phyloP scores from a whole-genome alignment of 2,113 vertebrate genomes.

The Pseudolaguvia tuberculata region DNA sequence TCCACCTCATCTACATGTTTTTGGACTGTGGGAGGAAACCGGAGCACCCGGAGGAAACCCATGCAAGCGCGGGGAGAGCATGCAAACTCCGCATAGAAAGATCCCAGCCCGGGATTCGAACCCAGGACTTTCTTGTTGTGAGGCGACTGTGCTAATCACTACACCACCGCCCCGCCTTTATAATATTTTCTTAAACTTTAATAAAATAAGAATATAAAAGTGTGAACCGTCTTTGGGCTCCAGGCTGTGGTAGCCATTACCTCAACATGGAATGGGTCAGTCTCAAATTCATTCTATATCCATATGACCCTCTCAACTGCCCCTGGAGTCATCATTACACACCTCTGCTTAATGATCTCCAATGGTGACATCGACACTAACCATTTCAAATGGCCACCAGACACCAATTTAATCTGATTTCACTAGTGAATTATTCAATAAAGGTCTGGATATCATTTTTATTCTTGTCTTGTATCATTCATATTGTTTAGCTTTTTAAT shows the following conservation, averaged over 20 bases:
- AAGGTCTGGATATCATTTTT: conserved; percentile 36
- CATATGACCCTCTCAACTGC: conserved; percentile 53
- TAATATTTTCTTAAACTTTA: no score
- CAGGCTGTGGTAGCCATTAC: conserved; percentile 57
- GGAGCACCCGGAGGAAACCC: no score
- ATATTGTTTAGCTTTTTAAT: neutral
- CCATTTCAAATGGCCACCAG: conserved; percentile 45
- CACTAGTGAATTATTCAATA: conserved; percentile 18
- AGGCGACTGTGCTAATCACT: no score
- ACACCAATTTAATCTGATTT: conserved; percentile 46
- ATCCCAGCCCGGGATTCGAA: no score
- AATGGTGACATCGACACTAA: conserved; percentile 50
- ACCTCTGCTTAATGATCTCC: conserved; percentile 57
- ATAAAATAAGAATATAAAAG: no score
- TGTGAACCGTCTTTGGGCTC: conserved; percentile 58
- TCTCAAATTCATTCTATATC: conserved; percentile 48
- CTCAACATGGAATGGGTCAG: conserved; percentile 55
- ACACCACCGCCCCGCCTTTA: no score
- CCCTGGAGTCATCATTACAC: conserved; percentile 60
- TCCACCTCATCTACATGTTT: no score
- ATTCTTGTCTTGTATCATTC: conserved; percentile 28
- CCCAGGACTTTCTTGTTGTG: no score
- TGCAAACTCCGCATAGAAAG: no score
- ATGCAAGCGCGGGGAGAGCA: no score
- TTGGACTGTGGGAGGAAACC: no score